These are phyloP conservation scores for Drosophila elegans DNA, from an alignment of 1,140 invertebrate species.

Conservation along the genomic window DNA sequence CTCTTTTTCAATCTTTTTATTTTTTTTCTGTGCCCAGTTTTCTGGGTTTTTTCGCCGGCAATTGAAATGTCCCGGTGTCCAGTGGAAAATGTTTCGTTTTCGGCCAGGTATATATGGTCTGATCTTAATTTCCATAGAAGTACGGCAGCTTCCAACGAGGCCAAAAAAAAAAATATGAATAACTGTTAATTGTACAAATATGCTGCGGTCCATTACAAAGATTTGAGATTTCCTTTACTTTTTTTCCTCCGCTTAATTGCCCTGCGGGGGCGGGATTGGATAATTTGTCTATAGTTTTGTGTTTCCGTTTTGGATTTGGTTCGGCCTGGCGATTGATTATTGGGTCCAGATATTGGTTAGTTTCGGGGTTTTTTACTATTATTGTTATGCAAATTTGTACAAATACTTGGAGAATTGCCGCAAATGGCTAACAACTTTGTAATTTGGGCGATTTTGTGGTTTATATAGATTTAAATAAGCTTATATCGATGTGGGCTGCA, in stretches of 20 bases:
- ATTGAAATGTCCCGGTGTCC: constrained; percentile 69
- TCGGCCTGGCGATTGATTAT: background rate
- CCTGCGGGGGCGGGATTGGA: constrained; percentile 26
- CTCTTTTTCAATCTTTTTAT: constrained; percentile 1
- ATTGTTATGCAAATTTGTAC: constrained; percentile 36
- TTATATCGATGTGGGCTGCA: too few relatives aligned
- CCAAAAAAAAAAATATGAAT: constrained; percentile 19
- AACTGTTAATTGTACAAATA: constrained; percentile 50
- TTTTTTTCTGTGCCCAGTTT: background rate
- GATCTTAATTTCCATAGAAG: constrained; percentile 44
- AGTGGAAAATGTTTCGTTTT: constrained; percentile 33
- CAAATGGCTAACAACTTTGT: constrained; percentile 31
- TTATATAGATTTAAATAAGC: background rate
- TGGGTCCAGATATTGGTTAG: too few relatives aligned
- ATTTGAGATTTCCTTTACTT: constrained; percentile 26
- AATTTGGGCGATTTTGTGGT: constrained; percentile 4
- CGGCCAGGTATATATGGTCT: background rate
- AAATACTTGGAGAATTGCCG: background rate
- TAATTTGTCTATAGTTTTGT: constrained; percentile 46
- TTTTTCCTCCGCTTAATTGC: constrained; percentile 28
- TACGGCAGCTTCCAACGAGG: constrained; percentile 12
- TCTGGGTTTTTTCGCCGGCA: constrained; percentile 24
- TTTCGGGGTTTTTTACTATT: constrained; percentile 24
- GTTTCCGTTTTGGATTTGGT: constrained; percentile 45
- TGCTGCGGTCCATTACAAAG: constrained; percentile 30